Base-by-base conservation (phyloP, 2,888 invertebrate genomes). In the Eurytoma adleriae region DNA sequence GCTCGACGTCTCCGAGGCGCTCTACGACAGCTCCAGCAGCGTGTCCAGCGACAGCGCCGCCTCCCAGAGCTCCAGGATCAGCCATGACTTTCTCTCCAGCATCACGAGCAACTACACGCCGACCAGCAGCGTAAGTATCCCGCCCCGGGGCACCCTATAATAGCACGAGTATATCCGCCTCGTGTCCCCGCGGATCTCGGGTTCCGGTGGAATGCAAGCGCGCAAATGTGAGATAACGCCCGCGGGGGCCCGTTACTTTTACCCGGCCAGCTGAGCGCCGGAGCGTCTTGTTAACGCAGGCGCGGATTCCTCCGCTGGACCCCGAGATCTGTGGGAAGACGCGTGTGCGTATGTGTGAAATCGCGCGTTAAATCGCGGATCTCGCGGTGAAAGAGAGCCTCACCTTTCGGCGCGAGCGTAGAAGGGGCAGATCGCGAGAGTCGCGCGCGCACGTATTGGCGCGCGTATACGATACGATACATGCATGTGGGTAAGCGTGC, bases 21-120 rank as follows among this genome's bases (percentile, higher is more conserved):
- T 93, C 84, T 93, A 93, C 84, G 93, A 93, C 89, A 93, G 93
- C 87, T 93, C 93, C 79, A 93, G 93, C 90, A 92, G 93, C 90
- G 92, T 91, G 84, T 93, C 93, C 83, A 93, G 92, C 89, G 93
- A 93, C 16, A 54, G 93, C 84, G 92, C 86, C 83, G 92, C 86
- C 18, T 93, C 93, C 62, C 93, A 93, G 87, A 93, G 91, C 81
- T 93, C 93, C 91, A 92, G 83, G 91, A 92, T 89, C 86, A 90
- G 90, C 88, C 89, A 90, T 87, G 90, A 90, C 86, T 89, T 90
- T 87, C 88, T 89, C 81, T 87, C 90, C 86, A 89, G 90, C 87
- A 88, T 90, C 82, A 87, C 40, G 71, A 79, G 50, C 70, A 59
- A 77, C 56, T 77, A 80, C 72, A 18, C 78, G 57, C 78, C 82